These are phyloP conservation scores for Muscicapa striata DNA, from an alignment of 2,797 vertebrate genomes.

Conservation along the genomic window DNA sequence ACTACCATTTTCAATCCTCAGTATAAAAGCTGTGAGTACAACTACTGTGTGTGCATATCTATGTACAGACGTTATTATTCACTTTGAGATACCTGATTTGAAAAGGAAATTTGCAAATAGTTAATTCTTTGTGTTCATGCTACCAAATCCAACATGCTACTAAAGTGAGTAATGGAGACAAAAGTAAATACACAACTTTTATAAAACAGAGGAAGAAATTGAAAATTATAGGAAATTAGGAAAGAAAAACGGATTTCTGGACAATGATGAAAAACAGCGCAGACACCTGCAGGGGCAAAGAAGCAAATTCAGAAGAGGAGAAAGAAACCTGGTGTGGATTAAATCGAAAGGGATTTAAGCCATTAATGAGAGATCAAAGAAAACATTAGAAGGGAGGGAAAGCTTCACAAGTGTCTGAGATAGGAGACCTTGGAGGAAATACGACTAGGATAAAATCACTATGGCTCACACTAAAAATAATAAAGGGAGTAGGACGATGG, in stretches of 20 bases:
- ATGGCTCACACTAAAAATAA: slow-evolving; percentile 71
- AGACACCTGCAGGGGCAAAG: slow-evolving; percentile 34
- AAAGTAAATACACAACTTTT: neutral
- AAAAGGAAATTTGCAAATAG: neutral
- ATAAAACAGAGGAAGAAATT: neutral
- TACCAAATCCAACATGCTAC: neutral
- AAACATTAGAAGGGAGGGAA: slow-evolving; percentile 72
- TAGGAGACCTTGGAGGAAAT: slow-evolving; percentile 79
- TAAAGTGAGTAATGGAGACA: neutral
- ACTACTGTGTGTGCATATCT: neutral
- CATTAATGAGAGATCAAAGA: slow-evolving; percentile 80
- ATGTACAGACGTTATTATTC: neutral
- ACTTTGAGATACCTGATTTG: neutral
- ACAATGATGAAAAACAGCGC: slow-evolving; percentile 37
- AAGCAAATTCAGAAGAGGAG: slow-evolving; percentile 53
- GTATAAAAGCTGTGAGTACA: neutral
- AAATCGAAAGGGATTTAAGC: slow-evolving; percentile 67
- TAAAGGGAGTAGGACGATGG: slow-evolving; percentile 55
- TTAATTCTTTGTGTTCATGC: neutral
- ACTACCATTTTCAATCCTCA: neutral
- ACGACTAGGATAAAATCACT: slow-evolving; percentile 70
- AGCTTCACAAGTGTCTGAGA: slow-evolving; percentile 72
- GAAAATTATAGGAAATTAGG: neutral
- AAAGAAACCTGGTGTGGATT: slow-evolving; percentile 63
- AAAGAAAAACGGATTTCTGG: slow-evolving; percentile 23